Percentiles rank a stretch among this genome's conserved stretches.
Evolutionary conservation across 2,113 vertebrate genomes (phyloP).

Genomic region (Jacana jacana): DNA sequence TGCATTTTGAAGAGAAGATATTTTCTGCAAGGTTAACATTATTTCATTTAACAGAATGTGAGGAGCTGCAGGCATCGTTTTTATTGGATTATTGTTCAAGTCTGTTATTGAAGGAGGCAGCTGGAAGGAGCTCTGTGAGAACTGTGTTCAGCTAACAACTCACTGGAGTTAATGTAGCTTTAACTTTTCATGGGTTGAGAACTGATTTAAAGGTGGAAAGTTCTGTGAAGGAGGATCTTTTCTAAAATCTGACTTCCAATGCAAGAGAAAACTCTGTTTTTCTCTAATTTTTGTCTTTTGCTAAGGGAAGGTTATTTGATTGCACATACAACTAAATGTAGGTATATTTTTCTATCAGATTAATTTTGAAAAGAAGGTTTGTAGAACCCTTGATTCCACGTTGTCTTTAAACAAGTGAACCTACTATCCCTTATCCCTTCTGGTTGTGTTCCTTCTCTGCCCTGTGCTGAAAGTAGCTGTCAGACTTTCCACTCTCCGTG

Average conservation of each 20-base stretch:
- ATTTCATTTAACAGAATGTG: background rate
- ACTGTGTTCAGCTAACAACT: background rate
- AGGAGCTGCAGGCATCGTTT: background rate
- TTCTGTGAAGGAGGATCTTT: background rate
- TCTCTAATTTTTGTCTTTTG: background rate
- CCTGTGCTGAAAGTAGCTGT: background rate
- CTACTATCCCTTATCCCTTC: background rate
- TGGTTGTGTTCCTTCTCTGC: background rate
- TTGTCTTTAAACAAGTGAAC: background rate
- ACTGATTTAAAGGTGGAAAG: background rate
- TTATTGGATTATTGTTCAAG: background rate
- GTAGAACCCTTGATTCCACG: background rate
- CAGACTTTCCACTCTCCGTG: background rate
- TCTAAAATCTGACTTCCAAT: background rate
- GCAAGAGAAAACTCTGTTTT: background rate
- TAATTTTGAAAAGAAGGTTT: background rate
- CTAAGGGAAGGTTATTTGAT: background rate
- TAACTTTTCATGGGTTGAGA: background rate
- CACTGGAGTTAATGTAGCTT: background rate
- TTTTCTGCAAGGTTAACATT: background rate
- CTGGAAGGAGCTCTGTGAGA: background rate
- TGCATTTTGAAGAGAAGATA: background rate
- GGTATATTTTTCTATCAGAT: background rate
- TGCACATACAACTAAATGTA: background rate
- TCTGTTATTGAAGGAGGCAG: background rate